phyloP scores from a whole-genome alignment of 2,888 invertebrate genomes.

The Pseudococcus viburni region DNA sequence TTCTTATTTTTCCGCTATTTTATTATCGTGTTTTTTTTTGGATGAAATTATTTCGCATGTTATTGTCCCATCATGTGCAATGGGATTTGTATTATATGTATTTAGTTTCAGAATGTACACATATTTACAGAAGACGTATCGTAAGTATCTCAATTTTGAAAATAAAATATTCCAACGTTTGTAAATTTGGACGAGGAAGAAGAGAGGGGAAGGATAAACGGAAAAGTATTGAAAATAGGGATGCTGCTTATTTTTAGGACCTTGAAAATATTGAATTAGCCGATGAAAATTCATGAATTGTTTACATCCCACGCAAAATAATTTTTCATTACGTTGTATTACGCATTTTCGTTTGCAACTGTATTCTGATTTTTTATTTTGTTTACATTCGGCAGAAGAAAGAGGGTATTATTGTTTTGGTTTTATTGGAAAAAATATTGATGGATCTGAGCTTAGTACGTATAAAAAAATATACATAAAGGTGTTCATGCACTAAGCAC shows the following conservation, averaged over 20 bases:
- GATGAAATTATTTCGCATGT: not conserved
- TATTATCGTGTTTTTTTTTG: not conserved
- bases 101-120: no score
- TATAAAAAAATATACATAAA: no score
- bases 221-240: not conserved
- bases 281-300: not conserved
- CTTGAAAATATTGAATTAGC: not conserved
- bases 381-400: not conserved
- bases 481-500: no score
- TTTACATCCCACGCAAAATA: not conserved
- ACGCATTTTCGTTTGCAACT: not conserved
- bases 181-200: not conserved
- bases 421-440: no score
- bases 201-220: not conserved
- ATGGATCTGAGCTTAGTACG: no score
- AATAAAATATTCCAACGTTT: not conserved
- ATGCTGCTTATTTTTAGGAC: not conserved
- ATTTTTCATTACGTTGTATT: not conserved
- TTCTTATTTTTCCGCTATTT: not conserved
- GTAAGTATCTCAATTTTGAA: not conserved
- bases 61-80: not conserved
- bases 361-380: not conserved
- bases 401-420: no score
- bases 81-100: not conserved
- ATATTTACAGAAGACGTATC: not conserved